phyloP scores from a whole-genome alignment of 2,797 vertebrate species.

The Rhodeus uyekii region DNA sequence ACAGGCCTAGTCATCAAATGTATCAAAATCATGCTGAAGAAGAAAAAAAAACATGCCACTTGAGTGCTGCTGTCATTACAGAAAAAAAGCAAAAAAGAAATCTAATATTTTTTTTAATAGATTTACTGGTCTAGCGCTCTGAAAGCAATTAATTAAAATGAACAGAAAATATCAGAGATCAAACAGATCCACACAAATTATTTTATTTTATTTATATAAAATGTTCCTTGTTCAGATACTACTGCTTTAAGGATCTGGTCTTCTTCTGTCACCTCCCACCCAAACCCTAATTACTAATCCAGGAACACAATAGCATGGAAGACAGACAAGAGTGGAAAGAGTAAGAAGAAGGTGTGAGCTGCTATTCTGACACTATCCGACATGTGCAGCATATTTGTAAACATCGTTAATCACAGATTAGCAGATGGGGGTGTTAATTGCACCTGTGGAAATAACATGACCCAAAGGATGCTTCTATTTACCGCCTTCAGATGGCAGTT shows the following conservation, averaged over 20 bases:
- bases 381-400: slow-evolving; percentile 82
- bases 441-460: slow-evolving; percentile 87
- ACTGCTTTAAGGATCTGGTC: slow-evolving; percentile 1
- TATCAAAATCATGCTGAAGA: background rate
- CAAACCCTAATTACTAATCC: slow-evolving; percentile 29
- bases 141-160: too few relatives aligned
- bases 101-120: too few relatives aligned
- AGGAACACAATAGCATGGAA: slow-evolving; percentile 28
- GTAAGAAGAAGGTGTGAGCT: slow-evolving; percentile 63
- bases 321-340: slow-evolving; percentile 16
- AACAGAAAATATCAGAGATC: too few relatives aligned
- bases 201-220: too few relatives aligned
- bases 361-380: slow-evolving; percentile 62
- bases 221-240: background rate
- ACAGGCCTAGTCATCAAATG: background rate
- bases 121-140: too few relatives aligned
- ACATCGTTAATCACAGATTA: slow-evolving; percentile 92
- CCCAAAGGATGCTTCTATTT: slow-evolving; percentile 90
- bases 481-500: slow-evolving; percentile 70
- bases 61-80: background rate
- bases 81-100: background rate
- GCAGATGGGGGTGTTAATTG: slow-evolving; percentile 94
- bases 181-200: too few relatives aligned
- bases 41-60: background rate
- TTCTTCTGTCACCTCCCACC: background rate